Evolutionary conservation across 2,113 vertebrate species (phyloP).

Genomic region (Opisthocomus hoazin): DNA sequence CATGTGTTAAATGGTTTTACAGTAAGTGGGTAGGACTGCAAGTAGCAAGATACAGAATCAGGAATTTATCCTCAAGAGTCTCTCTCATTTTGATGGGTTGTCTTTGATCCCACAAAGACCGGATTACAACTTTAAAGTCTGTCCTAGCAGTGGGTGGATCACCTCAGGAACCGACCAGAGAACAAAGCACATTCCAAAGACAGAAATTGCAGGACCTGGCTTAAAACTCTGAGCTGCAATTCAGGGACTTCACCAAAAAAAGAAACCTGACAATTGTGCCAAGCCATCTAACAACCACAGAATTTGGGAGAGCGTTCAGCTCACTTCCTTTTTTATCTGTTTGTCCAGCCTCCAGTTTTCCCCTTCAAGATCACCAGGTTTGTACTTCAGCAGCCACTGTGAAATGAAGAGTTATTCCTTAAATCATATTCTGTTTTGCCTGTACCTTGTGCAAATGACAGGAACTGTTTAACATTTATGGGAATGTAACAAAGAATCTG

Average conservation of each 20-base stretch:
- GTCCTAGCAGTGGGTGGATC: neutral
- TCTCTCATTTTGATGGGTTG: neutral
- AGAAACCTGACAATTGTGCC: neutral
- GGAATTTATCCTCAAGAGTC: neutral
- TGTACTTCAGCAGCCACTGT: neutral
- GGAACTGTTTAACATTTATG: neutral
- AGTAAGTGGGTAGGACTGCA: neutral
- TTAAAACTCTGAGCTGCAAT: neutral
- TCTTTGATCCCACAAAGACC: neutral
- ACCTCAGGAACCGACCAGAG: neutral
- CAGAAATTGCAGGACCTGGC: conserved; percentile 8
- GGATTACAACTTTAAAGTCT: neutral
- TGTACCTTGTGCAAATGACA: neutral
- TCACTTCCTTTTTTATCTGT: neutral
- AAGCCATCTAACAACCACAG: conserved; percentile 12
- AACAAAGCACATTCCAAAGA: conserved; percentile 45
- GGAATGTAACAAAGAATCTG: neutral
- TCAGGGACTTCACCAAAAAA: neutral
- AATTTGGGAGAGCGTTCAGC: neutral
- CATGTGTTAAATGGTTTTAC: neutral
- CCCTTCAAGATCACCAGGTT: neutral
- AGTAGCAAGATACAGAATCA: neutral
- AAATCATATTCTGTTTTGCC: neutral
- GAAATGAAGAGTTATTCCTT: neutral
- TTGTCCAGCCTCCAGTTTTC: conserved; percentile 2